phyloP scores from a whole-genome alignment of 2,888 invertebrate genomes.

The Erebia aethiops region DNA sequence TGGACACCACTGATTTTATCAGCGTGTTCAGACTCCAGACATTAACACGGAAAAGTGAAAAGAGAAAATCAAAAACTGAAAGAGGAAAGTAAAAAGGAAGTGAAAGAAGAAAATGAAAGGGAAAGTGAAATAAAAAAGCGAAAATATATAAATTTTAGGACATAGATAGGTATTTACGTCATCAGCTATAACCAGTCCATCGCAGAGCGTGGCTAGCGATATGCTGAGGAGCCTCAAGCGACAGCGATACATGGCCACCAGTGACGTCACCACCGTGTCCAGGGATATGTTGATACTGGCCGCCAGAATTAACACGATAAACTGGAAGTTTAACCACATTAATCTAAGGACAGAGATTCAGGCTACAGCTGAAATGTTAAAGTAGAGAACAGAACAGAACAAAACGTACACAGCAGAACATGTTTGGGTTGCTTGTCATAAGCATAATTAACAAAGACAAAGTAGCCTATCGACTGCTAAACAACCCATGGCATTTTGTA shows the following conservation, averaged over 20 bases:
- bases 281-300: slow-evolving; percentile 66
- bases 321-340: slow-evolving; percentile 39
- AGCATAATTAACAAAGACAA: too few relatives aligned
- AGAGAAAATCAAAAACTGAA: too few relatives aligned
- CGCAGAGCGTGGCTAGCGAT: slow-evolving; percentile 55
- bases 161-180: slow-evolving; percentile 28
- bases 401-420: too few relatives aligned
- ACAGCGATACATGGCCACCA: slow-evolving; percentile 66
- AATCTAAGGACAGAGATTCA: too few relatives aligned
- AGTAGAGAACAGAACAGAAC: too few relatives aligned
- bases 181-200: slow-evolving; percentile 30
- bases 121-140: background rate
- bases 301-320: slow-evolving; percentile 54
- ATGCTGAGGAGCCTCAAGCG: slow-evolving; percentile 64
- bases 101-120: background rate
- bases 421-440: too few relatives aligned
- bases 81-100: background rate
- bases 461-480: too few relatives aligned
- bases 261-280: slow-evolving; percentile 61
- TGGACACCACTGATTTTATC: too few relatives aligned
- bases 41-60: too few relatives aligned
- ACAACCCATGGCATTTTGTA: too few relatives aligned
- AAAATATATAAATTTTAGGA: background rate
- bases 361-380: too few relatives aligned
- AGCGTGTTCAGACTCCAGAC: background rate